A percentile compares a stretch with the other conserved stretches of the same genome.
Evolutionary conservation across 2,888 invertebrate species (phyloP).

Genomic region (Alloplasta piceator): DNA sequence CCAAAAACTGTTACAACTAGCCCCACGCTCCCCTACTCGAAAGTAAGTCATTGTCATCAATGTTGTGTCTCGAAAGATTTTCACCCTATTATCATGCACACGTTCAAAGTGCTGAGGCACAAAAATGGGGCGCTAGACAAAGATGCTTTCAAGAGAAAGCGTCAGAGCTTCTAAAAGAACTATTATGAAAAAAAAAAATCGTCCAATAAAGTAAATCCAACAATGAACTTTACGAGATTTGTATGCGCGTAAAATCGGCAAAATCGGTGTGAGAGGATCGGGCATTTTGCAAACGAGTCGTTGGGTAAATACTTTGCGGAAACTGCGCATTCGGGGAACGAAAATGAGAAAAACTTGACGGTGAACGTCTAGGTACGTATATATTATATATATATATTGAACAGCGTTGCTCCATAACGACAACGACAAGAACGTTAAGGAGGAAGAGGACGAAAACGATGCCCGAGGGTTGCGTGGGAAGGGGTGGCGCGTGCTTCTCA

Average conservation of each 20-base stretch:
- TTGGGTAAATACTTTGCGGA: constrained; percentile 26
- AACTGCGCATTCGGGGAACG: constrained; percentile 20
- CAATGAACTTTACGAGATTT: too few relatives aligned
- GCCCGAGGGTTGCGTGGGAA: constrained; percentile 30
- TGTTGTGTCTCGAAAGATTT: too few relatives aligned
- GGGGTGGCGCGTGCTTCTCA: constrained; percentile 49
- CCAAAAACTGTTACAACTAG: too few relatives aligned
- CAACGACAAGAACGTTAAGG: constrained; percentile 23
- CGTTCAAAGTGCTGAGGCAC: too few relatives aligned
- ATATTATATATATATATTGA: constrained; percentile 25
- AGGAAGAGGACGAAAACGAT: background rate
- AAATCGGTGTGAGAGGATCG: background rate
- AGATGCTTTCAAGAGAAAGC: too few relatives aligned
- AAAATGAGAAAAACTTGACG: constrained; percentile 5
- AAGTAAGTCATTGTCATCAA: too few relatives aligned
- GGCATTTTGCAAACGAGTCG: background rate
- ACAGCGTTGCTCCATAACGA: constrained; percentile 30
- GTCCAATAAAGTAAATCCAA: background rate
- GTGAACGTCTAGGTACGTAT: constrained; percentile 47
- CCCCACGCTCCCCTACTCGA: too few relatives aligned
- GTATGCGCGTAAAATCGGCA: background rate
- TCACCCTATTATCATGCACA: too few relatives aligned
- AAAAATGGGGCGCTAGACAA: too few relatives aligned
- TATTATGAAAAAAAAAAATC: constrained; percentile 6
- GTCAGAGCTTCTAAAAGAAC: too few relatives aligned